Conservation (phyloP, 1,140 invertebrate species). For the Nixonia krombeini region DNA sequence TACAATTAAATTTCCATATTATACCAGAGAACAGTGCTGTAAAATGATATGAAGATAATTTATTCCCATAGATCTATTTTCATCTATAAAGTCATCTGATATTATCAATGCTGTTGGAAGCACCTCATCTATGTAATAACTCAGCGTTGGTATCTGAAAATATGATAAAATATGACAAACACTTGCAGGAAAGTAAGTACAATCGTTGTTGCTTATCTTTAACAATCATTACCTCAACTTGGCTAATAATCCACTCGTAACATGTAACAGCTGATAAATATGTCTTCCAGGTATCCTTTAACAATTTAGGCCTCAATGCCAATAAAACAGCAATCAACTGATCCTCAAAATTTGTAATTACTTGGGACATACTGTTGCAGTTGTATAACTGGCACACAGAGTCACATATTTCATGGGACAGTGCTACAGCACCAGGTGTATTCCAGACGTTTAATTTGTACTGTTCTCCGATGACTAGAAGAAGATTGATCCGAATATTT, state of each 20-base stretch:
- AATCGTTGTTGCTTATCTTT: too few species aligned
- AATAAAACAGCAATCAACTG: constrained; percentile 48
- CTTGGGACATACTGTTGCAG: constrained; percentile 38
- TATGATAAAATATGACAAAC: too few species aligned
- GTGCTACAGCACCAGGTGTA: constrained; percentile 41
- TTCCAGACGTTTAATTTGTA: constrained; percentile 61
- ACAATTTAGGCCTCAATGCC: constrained; percentile 62
- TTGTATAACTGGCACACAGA: constrained; percentile 51
- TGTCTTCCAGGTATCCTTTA: constrained; percentile 68
- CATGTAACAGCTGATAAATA: constrained; percentile 65
- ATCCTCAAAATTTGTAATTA: constrained; percentile 49
- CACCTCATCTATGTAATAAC: constrained; percentile 63
- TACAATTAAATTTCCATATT: not conserved
- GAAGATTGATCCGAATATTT: constrained; percentile 48
- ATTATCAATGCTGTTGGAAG: constrained; percentile 72
- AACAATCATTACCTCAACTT: constrained; percentile 51
- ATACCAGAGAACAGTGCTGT: not conserved
- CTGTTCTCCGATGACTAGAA: constrained; percentile 67
- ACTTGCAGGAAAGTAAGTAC: too few species aligned
- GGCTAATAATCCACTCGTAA: constrained; percentile 66
- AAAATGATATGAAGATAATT: constrained; percentile 47
- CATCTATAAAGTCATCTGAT: constrained; percentile 71
- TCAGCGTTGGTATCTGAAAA: constrained; percentile 65
- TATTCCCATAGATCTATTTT: constrained; percentile 71
- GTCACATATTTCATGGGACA: constrained; percentile 42